These are phyloP conservation scores for Porites evermanni DNA, from an alignment of 92 coral and sea anemone genomes.

Conservation along the genomic window DNA sequence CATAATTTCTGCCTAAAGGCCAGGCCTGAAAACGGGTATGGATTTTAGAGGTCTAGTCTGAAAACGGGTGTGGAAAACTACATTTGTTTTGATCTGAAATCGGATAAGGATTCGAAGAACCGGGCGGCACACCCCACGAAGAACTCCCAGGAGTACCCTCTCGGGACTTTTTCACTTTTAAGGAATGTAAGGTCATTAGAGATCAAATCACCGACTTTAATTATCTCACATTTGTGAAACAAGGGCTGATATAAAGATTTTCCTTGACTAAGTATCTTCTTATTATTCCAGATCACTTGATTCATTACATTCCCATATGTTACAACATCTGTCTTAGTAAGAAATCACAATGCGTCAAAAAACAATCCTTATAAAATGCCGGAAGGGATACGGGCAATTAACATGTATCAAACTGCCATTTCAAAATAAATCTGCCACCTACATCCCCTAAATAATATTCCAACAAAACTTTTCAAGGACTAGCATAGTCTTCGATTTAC, in stretches of 20 bases:
- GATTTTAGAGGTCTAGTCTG: too few species aligned
- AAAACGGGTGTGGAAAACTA: too few species aligned
- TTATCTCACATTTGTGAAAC: slow-evolving; percentile 13
- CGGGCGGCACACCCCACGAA: too few species aligned
- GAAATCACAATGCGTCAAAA: not conserved
- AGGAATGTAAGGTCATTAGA: slow-evolving; percentile 2
- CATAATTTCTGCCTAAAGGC: too few species aligned
- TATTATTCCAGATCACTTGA: slow-evolving; percentile 5
- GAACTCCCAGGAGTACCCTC: too few species aligned
- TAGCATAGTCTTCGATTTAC: slow-evolving; percentile 13
- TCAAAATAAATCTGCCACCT: slow-evolving; percentile 43
- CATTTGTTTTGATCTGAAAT: too few species aligned
- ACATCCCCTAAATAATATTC: slow-evolving; percentile 38
- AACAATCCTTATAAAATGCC: not conserved
- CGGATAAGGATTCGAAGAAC: too few species aligned
- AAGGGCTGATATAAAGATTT: slow-evolving; percentile 18
- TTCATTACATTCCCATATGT: slow-evolving; percentile 3
- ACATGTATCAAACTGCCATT: slow-evolving; percentile 43
- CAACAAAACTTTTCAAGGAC: slow-evolving; percentile 46
- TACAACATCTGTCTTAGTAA: not conserved
- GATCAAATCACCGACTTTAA: slow-evolving; percentile 10
- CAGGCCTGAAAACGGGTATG: too few species aligned
- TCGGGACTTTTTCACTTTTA: not conserved
- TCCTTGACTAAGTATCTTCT: slow-evolving; percentile 8
- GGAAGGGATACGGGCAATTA: not conserved